Percentiles rank a stretch among this genome's conserved stretches.
Conservation (phyloP, 2,888 invertebrate genomes). For the Mylabris sibirica region DNA sequence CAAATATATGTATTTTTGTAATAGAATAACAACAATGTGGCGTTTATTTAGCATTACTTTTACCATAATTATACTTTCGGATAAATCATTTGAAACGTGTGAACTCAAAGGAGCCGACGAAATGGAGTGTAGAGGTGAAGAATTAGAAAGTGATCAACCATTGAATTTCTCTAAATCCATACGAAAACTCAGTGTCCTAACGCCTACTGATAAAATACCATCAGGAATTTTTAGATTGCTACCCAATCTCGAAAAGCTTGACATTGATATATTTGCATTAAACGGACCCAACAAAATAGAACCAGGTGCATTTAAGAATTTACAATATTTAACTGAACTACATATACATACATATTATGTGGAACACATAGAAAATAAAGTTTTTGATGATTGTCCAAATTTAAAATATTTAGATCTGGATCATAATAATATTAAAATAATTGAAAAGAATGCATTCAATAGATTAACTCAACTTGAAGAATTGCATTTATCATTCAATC, state of each 20-base stretch:
- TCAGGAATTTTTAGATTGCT: slow-evolving; percentile 25
- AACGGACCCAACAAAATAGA: slow-evolving; percentile 25
- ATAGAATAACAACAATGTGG: neutral
- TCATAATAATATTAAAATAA: slow-evolving; percentile 28
- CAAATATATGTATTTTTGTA: too few relatives aligned
- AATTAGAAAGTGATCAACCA: slow-evolving; percentile 17
- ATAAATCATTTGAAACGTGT: slow-evolving; percentile 21
- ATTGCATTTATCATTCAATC: slow-evolving; percentile 28
- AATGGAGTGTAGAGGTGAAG: slow-evolving; percentile 26
- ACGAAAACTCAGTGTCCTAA: slow-evolving; percentile 20
- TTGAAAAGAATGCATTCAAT: slow-evolving; percentile 24
- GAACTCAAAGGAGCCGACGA: slow-evolving; percentile 15
- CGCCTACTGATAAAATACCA: slow-evolving; percentile 23
- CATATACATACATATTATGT: slow-evolving; percentile 23
- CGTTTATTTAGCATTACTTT: neutral
- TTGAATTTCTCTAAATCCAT: slow-evolving; percentile 16
- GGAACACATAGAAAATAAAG: slow-evolving; percentile 19
- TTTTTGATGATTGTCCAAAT: slow-evolving; percentile 25
- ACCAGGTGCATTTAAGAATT: slow-evolving; percentile 25
- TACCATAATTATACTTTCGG: neutral
- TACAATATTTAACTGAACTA: slow-evolving; percentile 24
- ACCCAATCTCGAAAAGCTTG: slow-evolving; percentile 28
- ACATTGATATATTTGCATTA: slow-evolving; percentile 31
- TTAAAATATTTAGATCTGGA: slow-evolving; percentile 25
- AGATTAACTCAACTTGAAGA: slow-evolving; percentile 29